Evolutionary conservation across 2,113 vertebrate genomes (phyloP).

Genomic region (Danio rerio): GRCz12tu NC_133191.1:26628501-26629000

Average conservation of each 20-base stretch:
- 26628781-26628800: slow-evolving; percentile 91
- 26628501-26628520: slow-evolving; percentile 90
- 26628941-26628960: too few species aligned
- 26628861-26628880: slow-evolving; percentile 81
- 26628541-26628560: slow-evolving; percentile 89
- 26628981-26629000: too few species aligned
- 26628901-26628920: background rate
- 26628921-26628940: too few species aligned
- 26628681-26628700: background rate
- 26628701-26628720: background rate
- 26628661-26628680: background rate
- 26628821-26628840: slow-evolving; percentile 88
- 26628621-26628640: slow-evolving; percentile 84
- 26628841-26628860: slow-evolving; percentile 91
- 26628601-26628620: slow-evolving; percentile 92
- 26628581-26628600: slow-evolving; percentile 89
- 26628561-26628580: slow-evolving; percentile 88
- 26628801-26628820: slow-evolving; percentile 87
- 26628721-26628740: slow-evolving; percentile 87
- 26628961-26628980: too few species aligned
- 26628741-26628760: slow-evolving; percentile 92
- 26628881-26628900: background rate
- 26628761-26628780: slow-evolving; percentile 89
- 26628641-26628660: background rate
- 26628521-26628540: slow-evolving; percentile 89